These are phyloP conservation scores for Empidonax traillii DNA, from an alignment of 2,113 vertebrate genomes.

Conservation along the genomic window DNA sequence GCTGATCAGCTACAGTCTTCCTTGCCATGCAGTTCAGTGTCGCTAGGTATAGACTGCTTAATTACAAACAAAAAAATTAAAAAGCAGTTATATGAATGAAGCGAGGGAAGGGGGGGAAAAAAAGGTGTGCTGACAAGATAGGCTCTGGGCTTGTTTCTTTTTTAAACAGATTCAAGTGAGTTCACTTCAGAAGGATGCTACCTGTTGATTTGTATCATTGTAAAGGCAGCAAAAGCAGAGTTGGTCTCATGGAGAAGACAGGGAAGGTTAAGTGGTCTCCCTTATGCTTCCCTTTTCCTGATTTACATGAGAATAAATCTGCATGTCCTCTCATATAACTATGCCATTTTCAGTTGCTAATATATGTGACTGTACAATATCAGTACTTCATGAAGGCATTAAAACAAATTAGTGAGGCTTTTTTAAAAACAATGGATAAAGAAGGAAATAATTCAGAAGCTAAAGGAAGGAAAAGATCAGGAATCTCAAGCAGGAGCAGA, in stretches of 20 bases:
- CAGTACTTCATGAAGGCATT: not conserved
- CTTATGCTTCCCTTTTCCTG: not conserved
- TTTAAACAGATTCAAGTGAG: not conserved
- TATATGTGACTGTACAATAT: not conserved
- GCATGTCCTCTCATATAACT: not conserved
- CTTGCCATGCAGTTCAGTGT: not conserved
- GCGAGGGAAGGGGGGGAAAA: not conserved
- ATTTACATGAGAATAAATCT: not conserved
- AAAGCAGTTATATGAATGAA: not conserved
- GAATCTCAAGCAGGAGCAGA: not conserved
- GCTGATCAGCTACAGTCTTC: slow-evolving; percentile 27
- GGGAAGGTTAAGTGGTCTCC: not conserved
- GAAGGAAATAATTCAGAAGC: not conserved
- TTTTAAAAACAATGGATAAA: not conserved
- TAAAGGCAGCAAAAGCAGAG: not conserved
- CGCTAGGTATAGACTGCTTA: slow-evolving; percentile 24
- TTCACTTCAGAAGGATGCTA: not conserved
- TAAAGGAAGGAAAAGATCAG: not conserved
- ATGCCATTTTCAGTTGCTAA: not conserved
- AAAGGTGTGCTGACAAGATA: not conserved
- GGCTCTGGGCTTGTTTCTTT: not conserved
- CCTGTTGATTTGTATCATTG: not conserved
- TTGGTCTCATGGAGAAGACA: not conserved
- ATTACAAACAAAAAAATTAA: not conserved
- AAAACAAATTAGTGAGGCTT: not conserved